These are phyloP conservation scores for Phrynocephalus guinanensis DNA, from an alignment of 2,797 vertebrate genomes.

Conservation along the genomic window DNA sequence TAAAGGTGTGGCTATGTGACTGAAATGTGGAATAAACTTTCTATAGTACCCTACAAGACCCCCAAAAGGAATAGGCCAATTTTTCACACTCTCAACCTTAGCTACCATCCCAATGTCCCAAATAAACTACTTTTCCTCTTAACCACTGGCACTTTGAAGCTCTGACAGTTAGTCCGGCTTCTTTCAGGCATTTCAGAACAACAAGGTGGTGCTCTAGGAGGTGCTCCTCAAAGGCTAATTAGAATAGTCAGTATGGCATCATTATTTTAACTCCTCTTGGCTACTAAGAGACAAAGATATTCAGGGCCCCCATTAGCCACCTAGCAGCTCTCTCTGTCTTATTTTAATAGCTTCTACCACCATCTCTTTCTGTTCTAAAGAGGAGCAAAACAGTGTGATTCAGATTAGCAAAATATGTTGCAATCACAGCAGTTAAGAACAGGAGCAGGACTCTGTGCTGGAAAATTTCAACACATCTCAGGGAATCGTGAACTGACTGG, in stretches of 20 bases:
- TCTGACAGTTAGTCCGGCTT: too few species aligned
- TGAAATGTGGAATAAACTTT: too few species aligned
- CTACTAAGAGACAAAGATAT: background rate
- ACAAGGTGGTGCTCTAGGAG: too few species aligned
- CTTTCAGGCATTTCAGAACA: too few species aligned
- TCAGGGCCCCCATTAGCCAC: background rate
- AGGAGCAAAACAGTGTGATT: background rate
- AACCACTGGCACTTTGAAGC: too few species aligned
- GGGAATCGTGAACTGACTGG: background rate
- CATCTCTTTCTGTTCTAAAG: background rate
- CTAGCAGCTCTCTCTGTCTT: background rate
- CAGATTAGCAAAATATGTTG: background rate
- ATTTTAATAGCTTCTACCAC: background rate
- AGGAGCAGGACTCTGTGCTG: background rate
- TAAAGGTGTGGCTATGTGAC: too few species aligned
- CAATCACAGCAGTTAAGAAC: background rate
- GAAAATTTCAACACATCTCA: background rate
- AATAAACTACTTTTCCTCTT: too few species aligned
- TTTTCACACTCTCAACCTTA: too few species aligned
- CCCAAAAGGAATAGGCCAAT: too few species aligned
- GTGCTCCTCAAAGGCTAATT: too few species aligned
- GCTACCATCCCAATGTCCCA: too few species aligned
- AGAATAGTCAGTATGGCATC: background rate
- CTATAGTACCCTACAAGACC: too few species aligned
- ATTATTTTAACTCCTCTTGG: slow-evolving; percentile 34